Conservation (phyloP, 2,888 invertebrate genomes). For the Nemoura dubitans region DNA sequence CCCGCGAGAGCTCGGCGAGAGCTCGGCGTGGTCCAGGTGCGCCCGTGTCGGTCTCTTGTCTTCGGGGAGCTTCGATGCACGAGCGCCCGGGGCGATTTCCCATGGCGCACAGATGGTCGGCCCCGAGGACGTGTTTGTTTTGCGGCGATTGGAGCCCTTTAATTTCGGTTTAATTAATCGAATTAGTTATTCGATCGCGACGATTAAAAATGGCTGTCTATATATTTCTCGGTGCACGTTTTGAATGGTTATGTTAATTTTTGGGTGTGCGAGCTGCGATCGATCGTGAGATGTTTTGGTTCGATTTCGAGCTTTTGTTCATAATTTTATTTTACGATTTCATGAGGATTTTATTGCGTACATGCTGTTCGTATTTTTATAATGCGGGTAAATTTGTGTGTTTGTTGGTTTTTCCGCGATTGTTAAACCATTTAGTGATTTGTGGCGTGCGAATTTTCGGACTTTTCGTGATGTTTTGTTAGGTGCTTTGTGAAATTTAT, state of each 20-base stretch:
- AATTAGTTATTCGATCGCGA: background rate
- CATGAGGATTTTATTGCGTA: no score
- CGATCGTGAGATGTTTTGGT: background rate
- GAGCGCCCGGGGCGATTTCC: background rate
- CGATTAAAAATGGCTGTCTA: background rate
- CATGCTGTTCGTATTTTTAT: background rate
- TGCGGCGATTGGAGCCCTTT: background rate
- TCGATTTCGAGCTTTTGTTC: background rate
- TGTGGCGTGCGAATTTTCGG: background rate
- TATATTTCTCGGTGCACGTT: background rate
- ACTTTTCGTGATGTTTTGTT: background rate
- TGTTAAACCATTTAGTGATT: background rate
- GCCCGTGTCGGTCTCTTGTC: no score
- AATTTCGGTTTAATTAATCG: background rate
- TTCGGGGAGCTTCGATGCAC: background rate
- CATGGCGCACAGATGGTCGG: background rate
- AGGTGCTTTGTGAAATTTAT: no score
- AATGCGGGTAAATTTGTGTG: background rate
- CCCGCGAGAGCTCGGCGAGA: no score
- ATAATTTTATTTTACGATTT: background rate
- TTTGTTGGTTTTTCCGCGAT: conserved; percentile 3
- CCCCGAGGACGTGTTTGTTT: background rate
- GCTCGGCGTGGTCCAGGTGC: no score
- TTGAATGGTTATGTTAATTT: background rate
- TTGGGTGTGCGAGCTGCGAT: background rate